Evolutionary conservation across 1,140 invertebrate species (phyloP).

Genomic region (Drosophila suzukii): DNA sequence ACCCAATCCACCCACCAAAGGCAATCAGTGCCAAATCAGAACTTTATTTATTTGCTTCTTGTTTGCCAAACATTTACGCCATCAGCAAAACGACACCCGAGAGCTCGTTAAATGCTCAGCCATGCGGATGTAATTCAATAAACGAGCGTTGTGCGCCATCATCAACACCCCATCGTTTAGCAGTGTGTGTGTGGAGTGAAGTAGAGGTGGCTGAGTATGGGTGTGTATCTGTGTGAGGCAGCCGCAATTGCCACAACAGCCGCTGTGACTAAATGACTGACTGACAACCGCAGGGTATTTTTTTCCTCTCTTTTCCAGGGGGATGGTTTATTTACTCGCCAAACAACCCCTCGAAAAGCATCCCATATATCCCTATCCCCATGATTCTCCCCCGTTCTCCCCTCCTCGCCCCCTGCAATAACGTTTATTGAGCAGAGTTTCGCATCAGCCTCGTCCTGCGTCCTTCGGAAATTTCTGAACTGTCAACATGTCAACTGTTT

Average conservation of each 20-base stretch:
- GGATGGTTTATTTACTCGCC: constrained; percentile 77
- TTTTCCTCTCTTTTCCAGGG: constrained; percentile 34
- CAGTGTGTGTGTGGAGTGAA: constrained; percentile 17
- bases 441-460: constrained; percentile 69
- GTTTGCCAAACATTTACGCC: constrained; percentile 83
- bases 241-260: constrained; percentile 43
- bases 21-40: constrained; percentile 82
- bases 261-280: constrained; percentile 77
- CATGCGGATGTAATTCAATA: constrained; percentile 84
- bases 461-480: constrained; percentile 60
- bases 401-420: constrained; percentile 52
- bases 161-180: constrained; percentile 75
- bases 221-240: constrained; percentile 36
- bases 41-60: constrained; percentile 84
- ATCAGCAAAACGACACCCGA: constrained; percentile 83
- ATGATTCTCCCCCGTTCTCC: constrained; percentile 7
- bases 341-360: constrained; percentile 63
- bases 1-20: constrained; percentile 34
- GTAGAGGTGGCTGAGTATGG: neutral
- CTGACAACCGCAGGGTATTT: constrained; percentile 70
- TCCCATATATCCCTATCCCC: constrained; percentile 13
- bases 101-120: constrained; percentile 83
- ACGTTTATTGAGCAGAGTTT: constrained; percentile 79
- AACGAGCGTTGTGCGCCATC: constrained; percentile 75
- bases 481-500: constrained; percentile 76